A percentile compares a stretch with the other conserved stretches of the same genome.
Evolutionary conservation across 2,888 invertebrate species (phyloP).

Genomic region (Azorinus chamasolen): DNA sequence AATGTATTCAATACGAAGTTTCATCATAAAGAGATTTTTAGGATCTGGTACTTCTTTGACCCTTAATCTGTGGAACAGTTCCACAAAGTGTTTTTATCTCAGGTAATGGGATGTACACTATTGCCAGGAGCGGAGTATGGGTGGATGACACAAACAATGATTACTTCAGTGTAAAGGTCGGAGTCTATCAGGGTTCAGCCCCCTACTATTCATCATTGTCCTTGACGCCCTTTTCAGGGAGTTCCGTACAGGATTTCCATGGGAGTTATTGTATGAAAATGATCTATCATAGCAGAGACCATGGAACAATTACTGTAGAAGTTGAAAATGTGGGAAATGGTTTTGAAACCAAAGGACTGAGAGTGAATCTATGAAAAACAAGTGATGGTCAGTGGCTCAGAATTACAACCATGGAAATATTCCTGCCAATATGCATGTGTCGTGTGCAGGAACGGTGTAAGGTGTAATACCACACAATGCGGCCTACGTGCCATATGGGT

Average conservation of each 20-base stretch:
- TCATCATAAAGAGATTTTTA: too few species aligned
- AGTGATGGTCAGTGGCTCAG: background rate
- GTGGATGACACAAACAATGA: too few species aligned
- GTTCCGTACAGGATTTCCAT: background rate
- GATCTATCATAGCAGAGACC: background rate
- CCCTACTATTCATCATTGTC: background rate
- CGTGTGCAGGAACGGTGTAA: background rate
- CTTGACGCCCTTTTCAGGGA: background rate
- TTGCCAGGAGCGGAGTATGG: too few species aligned
- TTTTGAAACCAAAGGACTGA: background rate
- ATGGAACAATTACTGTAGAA: background rate
- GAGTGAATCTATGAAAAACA: background rate
- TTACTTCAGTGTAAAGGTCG: too few species aligned
- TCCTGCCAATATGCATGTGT: background rate
- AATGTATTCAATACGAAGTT: too few species aligned
- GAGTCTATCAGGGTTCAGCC: too few species aligned
- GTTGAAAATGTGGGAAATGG: background rate
- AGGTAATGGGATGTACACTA: background rate
- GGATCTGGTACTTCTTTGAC: background rate
- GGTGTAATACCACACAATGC: background rate
- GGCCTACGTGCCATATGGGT: too few species aligned
- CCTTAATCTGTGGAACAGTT: slow-evolving; percentile 5
- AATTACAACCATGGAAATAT: background rate
- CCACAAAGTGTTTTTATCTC: background rate
- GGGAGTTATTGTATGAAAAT: background rate